phyloP scores from a whole-genome alignment of 2,797 vertebrate species.

The Fistularia commersonii region DNA sequence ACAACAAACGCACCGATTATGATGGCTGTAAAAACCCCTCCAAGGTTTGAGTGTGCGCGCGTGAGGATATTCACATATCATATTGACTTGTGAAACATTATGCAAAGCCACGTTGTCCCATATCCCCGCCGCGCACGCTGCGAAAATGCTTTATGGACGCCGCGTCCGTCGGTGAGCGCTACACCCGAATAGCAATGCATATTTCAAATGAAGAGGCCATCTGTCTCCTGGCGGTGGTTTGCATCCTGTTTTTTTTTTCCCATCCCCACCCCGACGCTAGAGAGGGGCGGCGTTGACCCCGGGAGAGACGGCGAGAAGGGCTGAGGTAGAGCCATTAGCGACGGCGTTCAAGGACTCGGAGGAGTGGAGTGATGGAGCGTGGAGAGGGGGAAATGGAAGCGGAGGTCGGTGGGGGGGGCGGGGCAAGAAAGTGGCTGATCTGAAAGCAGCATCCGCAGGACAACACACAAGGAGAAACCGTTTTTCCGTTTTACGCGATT shows the following conservation, averaged over 20 bases:
- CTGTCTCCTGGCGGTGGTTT: slow-evolving; percentile 20
- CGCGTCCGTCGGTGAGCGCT: slow-evolving; percentile 22
- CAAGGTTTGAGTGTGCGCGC: no score
- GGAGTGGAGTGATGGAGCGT: slow-evolving; percentile 28
- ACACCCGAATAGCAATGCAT: slow-evolving; percentile 11
- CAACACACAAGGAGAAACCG: neutral
- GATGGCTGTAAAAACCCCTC: neutral
- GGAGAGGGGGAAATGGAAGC: slow-evolving; percentile 12
- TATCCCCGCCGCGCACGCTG: slow-evolving; percentile 13
- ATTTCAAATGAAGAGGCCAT: slow-evolving; percentile 30
- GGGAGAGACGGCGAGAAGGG: slow-evolving; percentile 15
- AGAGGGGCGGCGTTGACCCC: no score
- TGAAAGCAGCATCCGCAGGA: slow-evolving; percentile 23
- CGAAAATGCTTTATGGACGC: slow-evolving; percentile 27
- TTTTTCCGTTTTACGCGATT: neutral
- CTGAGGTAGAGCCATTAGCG: slow-evolving; percentile 51
- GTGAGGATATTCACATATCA: slow-evolving; percentile 23
- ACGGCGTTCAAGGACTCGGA: slow-evolving; percentile 27
- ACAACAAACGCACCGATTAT: slow-evolving; percentile 7
- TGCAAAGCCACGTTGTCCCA: no score
- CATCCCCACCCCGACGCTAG: no score
- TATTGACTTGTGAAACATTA: slow-evolving; percentile 33
- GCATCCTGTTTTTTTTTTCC: no score
- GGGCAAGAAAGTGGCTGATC: slow-evolving; percentile 18
- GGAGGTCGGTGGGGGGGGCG: no score